Conservation (phyloP, 2,113 vertebrate genomes). For the Orthonyx spaldingii region DNA sequence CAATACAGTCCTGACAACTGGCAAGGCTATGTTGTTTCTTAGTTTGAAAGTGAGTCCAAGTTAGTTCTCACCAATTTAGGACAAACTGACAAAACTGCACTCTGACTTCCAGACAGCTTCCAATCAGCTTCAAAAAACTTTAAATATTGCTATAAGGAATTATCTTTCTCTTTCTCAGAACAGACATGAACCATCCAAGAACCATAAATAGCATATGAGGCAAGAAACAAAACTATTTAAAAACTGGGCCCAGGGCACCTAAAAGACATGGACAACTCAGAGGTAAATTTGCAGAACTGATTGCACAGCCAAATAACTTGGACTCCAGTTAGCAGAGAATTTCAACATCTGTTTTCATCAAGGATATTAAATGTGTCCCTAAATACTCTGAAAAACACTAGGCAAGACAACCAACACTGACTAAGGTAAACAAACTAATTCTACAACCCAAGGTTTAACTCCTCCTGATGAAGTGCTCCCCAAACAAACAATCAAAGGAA, state of each 20-base stretch:
- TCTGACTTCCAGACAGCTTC: background rate
- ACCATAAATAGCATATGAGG: background rate
- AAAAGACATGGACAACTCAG: background rate
- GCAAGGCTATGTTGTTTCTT: background rate
- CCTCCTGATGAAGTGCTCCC: background rate
- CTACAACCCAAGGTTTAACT: background rate
- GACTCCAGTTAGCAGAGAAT: background rate
- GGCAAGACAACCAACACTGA: background rate
- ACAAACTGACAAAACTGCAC: background rate
- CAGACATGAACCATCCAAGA: background rate
- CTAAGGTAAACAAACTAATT: background rate
- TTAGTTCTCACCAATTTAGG: background rate
- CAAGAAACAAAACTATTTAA: background rate
- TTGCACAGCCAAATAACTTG: background rate
- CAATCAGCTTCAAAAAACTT: background rate
- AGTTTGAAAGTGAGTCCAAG: fast-evolving
- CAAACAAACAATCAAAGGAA: background rate
- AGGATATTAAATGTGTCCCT: background rate
- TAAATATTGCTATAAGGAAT: background rate
- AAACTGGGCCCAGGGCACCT: background rate
- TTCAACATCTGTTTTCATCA: background rate
- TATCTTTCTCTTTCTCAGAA: background rate
- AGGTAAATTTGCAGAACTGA: background rate
- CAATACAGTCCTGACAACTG: background rate
- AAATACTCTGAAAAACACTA: background rate